Percentiles rank a stretch among this genome's conserved stretches.
phyloP scores from a whole-genome alignment of 2,113 vertebrate species.

The Chrysemys picta region DNA sequence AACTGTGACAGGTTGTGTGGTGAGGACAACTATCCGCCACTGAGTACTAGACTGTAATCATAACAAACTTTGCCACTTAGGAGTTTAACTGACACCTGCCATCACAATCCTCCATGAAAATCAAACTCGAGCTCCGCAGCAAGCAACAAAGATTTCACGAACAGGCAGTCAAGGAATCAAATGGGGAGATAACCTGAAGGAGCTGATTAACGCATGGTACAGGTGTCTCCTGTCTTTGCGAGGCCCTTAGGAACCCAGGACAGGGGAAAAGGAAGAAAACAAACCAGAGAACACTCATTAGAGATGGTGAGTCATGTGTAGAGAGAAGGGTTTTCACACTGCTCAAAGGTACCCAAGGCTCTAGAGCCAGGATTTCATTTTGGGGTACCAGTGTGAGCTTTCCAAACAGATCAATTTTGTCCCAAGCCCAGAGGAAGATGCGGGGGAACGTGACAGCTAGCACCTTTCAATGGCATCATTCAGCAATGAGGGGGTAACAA shows the following conservation, averaged over 20 bases:
- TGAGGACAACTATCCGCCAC: slow-evolving; percentile 26
- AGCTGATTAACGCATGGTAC: not conserved
- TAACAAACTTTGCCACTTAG: slow-evolving; percentile 20
- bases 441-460: not conserved
- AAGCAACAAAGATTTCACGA: not conserved
- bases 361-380: not conserved
- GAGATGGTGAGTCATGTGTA: not conserved
- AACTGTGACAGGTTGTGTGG: not conserved
- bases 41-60: slow-evolving; percentile 16
- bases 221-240: not conserved
- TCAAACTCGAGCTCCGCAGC: not conserved
- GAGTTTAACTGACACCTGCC: slow-evolving; percentile 51
- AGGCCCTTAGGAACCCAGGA: not conserved
- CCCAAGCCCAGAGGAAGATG: not conserved
- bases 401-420: not conserved
- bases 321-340: not conserved
- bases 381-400: not conserved
- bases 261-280: accelerated
- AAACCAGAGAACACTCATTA: not conserved
- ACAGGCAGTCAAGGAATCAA: not conserved
- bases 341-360: not conserved
- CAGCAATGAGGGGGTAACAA: not conserved
- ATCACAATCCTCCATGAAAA: not conserved
- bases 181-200: not conserved
- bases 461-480: not conserved